These are phyloP conservation scores for Sepiola atlantica DNA, from an alignment of 2,888 invertebrate species.

Conservation along the genomic window DNA sequence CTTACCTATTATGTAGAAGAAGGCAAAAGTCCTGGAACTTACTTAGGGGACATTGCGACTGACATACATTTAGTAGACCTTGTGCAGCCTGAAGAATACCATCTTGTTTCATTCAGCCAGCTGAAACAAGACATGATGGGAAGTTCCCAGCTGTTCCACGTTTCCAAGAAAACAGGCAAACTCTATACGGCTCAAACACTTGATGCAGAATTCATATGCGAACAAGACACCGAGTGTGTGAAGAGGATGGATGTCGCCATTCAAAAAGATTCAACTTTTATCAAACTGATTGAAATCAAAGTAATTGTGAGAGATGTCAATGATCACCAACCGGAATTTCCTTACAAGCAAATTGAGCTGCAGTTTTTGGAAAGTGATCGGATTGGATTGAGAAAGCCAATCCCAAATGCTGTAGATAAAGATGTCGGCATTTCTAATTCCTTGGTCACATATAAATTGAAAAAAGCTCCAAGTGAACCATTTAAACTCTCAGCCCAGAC, in stretches of 20 bases:
- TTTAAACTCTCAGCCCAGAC: constrained; percentile 24
- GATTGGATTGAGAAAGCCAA: constrained; percentile 35
- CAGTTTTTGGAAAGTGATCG: constrained; percentile 36
- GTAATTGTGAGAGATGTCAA: constrained; percentile 32
- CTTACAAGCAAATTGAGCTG: constrained; percentile 32
- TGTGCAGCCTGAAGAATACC: neutral
- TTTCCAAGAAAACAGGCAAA: constrained; percentile 34
- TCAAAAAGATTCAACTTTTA: neutral
- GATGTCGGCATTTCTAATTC: constrained; percentile 44
- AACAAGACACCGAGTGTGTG: constrained; percentile 16
- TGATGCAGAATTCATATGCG: constrained; percentile 35
- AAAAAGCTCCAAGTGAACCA: neutral
- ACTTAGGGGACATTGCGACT: constrained; percentile 35
- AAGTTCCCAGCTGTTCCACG: constrained; percentile 34
- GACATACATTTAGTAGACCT: constrained; percentile 33
- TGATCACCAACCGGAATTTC: constrained; percentile 38
- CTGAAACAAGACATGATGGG: constrained; percentile 41
- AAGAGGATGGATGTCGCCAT: constrained; percentile 38
- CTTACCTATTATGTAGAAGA: constrained; percentile 40
- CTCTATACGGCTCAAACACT: constrained; percentile 15
- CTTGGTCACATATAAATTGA: neutral
- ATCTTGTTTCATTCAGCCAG: constrained; percentile 34
- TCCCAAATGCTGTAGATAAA: constrained; percentile 19
- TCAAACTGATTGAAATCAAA: constrained; percentile 43
- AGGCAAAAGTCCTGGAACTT: constrained; percentile 35